Percentiles rank a stretch among this genome's conserved stretches.
These are phyloP conservation scores for Macropis europaea DNA, from an alignment of 2,888 invertebrate genomes.

Conservation along the genomic window DNA sequence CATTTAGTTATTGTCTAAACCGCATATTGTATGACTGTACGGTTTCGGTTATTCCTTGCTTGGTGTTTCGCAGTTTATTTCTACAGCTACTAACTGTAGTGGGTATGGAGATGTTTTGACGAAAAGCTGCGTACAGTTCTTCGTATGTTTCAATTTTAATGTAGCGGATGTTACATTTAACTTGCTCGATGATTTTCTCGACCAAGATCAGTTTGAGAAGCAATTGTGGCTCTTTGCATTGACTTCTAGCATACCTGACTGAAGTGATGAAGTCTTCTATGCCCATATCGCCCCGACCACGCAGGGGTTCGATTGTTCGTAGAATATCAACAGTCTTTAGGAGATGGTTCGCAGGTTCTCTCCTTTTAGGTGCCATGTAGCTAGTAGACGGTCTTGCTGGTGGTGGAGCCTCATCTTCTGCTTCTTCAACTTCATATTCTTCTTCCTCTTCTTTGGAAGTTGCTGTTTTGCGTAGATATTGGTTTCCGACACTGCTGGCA, in stretches of 20 bases:
- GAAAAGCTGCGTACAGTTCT: background rate
- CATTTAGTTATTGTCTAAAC: conserved; percentile 6
- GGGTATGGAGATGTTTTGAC: background rate
- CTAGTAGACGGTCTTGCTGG: too few relatives aligned
- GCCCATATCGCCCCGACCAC: background rate
- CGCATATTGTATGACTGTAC: background rate
- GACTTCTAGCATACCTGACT: background rate
- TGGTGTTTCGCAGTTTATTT: background rate
- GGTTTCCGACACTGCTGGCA: too few relatives aligned
- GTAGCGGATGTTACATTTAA: background rate
- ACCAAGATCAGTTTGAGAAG: background rate
- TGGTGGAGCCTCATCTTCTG: too few relatives aligned
- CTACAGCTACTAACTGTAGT: background rate
- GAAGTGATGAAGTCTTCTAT: background rate
- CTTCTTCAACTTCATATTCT: too few relatives aligned
- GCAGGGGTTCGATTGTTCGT: background rate
- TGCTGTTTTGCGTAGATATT: too few relatives aligned
- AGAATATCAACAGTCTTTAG: too few relatives aligned
- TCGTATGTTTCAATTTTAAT: background rate
- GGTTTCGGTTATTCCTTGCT: background rate
- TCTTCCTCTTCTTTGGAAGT: too few relatives aligned
- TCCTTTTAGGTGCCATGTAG: too few relatives aligned
- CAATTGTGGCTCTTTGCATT: background rate
- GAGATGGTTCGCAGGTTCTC: too few relatives aligned
- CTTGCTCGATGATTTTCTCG: background rate